These are phyloP conservation scores for Nephrotoma appendiculata DNA, from an alignment of 2,888 invertebrate genomes.

Conservation along the genomic window DNA sequence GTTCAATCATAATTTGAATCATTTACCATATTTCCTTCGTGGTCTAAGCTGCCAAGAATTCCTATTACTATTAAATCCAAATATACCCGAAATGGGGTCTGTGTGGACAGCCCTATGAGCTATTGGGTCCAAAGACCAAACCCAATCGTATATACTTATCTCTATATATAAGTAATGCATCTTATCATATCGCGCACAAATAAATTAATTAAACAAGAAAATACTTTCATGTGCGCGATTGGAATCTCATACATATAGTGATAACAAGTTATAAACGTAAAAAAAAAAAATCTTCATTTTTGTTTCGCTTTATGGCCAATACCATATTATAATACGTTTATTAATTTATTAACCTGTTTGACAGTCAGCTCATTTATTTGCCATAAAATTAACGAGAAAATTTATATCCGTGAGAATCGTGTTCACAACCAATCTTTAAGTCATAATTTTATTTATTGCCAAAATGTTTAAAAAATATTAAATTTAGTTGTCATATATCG, in stretches of 20 bases:
- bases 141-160: too few species aligned
- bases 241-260: neutral
- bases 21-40: too few species aligned
- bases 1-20: too few species aligned
- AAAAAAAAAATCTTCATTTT: neutral
- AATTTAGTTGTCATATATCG: neutral
- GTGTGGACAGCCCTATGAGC: too few species aligned
- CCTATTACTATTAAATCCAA: too few species aligned
- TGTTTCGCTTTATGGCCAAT: neutral
- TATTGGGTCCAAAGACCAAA: too few species aligned
- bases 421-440: neutral
- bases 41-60: too few species aligned
- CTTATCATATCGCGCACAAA: neutral
- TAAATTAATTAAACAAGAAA: neutral
- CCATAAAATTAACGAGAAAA: slow-evolving; percentile 2
- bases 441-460: neutral
- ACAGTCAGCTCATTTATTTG: neutral
- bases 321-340: neutral
- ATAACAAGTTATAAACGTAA: neutral
- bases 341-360: slow-evolving; percentile 1
- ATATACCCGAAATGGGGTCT: too few species aligned
- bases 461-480: neutral
- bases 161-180: neutral
- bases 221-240: neutral
- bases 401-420: slow-evolving; percentile 2